Evolutionary conservation across 2,113 vertebrate species (phyloP).

Genomic region (Bothrops jararaca): DNA sequence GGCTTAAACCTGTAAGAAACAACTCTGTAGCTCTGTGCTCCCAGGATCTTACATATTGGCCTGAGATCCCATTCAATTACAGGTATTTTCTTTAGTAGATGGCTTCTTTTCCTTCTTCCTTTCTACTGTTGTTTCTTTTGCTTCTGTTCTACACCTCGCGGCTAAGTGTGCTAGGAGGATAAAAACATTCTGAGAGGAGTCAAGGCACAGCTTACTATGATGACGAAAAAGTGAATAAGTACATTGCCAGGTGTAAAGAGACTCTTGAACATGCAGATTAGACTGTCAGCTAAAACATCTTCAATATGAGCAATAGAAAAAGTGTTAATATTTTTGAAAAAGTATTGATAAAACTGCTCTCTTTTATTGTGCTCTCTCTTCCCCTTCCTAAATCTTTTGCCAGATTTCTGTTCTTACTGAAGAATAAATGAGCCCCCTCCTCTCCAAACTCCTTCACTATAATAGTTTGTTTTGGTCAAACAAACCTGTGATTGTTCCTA

Average conservation of each 20-base stretch:
- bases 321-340: slow-evolving; percentile 45
- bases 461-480: slow-evolving; percentile 21
- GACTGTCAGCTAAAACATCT: background rate
- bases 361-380: background rate
- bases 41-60: background rate
- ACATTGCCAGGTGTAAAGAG: slow-evolving; percentile 2
- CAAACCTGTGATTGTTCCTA: slow-evolving; percentile 23
- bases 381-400: background rate
- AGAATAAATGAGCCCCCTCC: background rate
- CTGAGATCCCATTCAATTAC: background rate
- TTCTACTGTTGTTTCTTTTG: background rate
- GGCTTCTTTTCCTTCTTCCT: background rate
- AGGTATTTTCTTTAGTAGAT: background rate
- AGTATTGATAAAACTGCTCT: slow-evolving; percentile 21
- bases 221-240: background rate
- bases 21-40: background rate
- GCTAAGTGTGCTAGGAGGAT: background rate
- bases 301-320: background rate
- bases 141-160: background rate
- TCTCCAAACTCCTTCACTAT: slow-evolving; percentile 5
- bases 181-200: background rate
- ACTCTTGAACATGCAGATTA: slow-evolving; percentile 11
- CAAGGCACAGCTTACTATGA: background rate
- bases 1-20: background rate
- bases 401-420: background rate